Percentiles rank a stretch among this genome's conserved stretches.
phyloP scores from a whole-genome alignment of 2,113 vertebrate genomes.

The Strix aluco region DNA sequence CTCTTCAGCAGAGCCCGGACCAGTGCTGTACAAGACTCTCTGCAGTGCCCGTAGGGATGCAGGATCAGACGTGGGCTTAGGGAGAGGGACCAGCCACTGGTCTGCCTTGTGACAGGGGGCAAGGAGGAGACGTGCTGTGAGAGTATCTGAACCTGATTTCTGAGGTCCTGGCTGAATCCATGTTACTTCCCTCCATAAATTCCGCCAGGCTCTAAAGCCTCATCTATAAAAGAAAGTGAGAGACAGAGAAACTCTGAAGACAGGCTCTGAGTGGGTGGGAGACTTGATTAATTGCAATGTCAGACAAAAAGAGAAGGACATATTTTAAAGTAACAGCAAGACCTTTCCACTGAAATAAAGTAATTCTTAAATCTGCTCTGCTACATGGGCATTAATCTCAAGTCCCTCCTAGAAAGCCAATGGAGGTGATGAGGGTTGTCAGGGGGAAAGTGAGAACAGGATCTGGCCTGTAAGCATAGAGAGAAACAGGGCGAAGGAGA shows the following conservation, averaged over 20 bases:
- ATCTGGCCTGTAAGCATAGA: not conserved
- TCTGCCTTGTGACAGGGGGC: not conserved
- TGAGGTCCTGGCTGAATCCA: conserved; percentile 1
- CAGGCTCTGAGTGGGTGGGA: conserved; percentile 46
- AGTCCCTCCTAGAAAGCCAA: conserved; percentile 46
- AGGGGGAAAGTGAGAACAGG: not conserved
- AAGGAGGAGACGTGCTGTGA: not conserved
- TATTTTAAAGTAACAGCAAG: conserved; percentile 64
- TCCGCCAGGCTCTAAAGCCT: conserved; percentile 31
- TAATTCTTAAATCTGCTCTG: conserved; percentile 56
- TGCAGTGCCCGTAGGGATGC: not conserved
- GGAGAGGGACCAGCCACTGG: not conserved
- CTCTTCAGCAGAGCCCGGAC: not conserved
- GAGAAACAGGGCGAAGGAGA: conserved; percentile 12
- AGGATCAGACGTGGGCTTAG: not conserved
- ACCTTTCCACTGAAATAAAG: conserved; percentile 62
- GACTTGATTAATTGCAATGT: conserved; percentile 57
- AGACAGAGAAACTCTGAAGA: conserved; percentile 38
- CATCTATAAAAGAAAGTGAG: conserved; percentile 40
- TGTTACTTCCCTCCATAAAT: conserved; percentile 44
- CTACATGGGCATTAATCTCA: conserved; percentile 28
- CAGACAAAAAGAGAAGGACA: conserved; percentile 58
- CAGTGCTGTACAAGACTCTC: not conserved
- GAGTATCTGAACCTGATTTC: conserved; percentile 4
- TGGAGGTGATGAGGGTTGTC: conserved; percentile 27